Percentiles rank a stretch among this genome's conserved stretches.
Evolutionary conservation across 2,797 vertebrate genomes (phyloP).

Genomic region (Choloepus didactylus): DNA sequence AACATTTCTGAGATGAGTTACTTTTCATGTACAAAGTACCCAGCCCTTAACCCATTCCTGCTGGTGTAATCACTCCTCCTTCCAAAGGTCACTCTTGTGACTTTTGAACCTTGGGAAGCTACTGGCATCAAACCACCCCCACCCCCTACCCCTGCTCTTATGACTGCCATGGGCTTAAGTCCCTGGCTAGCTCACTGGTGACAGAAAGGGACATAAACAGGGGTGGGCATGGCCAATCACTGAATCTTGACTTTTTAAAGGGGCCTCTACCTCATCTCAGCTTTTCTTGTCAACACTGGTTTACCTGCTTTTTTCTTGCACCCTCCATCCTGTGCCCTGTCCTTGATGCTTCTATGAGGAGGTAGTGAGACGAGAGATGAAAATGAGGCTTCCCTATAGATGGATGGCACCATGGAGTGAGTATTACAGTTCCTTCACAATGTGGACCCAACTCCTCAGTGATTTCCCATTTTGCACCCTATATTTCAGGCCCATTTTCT

Average conservation of each 20-base stretch:
- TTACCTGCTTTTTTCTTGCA: background rate
- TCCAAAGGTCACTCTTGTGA: background rate
- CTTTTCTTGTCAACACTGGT: slow-evolving; percentile 22
- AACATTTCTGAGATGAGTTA: slow-evolving; percentile 34
- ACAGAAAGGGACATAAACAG: no score
- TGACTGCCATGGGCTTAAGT: no score
- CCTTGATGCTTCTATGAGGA: slow-evolving; percentile 26
- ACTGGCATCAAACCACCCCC: no score
- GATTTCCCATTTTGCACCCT: background rate
- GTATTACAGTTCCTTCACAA: background rate
- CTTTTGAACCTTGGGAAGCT: slow-evolving; percentile 4
- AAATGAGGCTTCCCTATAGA: background rate
- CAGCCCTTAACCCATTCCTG: slow-evolving; percentile 36
- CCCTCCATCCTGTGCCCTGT: background rate
- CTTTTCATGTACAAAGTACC: background rate
- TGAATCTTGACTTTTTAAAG: background rate
- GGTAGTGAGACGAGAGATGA: background rate
- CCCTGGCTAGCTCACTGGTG: no score
- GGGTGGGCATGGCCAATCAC: no score
- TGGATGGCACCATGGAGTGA: background rate
- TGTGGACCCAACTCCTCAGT: background rate
- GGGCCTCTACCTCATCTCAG: background rate
- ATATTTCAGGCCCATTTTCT: background rate
- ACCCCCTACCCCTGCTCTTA: no score
- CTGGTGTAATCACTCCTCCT: slow-evolving; percentile 31